These are phyloP conservation scores for Corythornis vintsioides DNA, from an alignment of 2,113 vertebrate species.

Conservation along the genomic window DNA sequence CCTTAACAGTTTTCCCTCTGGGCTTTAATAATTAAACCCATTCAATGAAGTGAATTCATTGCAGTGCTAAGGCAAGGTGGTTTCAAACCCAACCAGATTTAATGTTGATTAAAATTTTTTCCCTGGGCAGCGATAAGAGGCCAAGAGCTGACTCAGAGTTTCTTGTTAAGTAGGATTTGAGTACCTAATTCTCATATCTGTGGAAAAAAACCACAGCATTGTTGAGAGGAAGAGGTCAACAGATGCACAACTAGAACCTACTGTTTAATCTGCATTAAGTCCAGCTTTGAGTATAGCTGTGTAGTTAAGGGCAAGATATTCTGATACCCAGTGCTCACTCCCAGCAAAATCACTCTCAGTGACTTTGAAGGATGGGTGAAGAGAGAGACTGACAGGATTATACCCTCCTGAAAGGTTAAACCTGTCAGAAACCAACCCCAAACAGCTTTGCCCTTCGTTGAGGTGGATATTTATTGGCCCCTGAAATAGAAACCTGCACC, in stretches of 20 bases:
- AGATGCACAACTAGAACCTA: neutral
- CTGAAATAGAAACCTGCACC: neutral
- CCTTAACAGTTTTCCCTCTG: neutral
- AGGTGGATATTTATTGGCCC: neutral
- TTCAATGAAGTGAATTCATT: neutral
- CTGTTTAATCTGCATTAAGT: neutral
- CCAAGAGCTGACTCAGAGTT: neutral
- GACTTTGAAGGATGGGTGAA: neutral
- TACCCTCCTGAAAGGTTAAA: neutral
- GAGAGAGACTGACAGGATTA: neutral
- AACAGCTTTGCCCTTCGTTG: neutral
- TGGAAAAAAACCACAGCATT: neutral
- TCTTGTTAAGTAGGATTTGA: neutral
- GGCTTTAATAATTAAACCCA: slow-evolving; percentile 11
- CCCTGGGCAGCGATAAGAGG: neutral
- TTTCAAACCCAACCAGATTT: neutral
- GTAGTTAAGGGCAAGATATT: neutral
- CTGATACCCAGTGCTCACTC: neutral
- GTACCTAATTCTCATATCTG: neutral
- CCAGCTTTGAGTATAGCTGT: neutral
- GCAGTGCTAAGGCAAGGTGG: neutral
- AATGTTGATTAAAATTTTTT: neutral
- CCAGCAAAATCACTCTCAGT: neutral
- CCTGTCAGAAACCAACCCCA: neutral
- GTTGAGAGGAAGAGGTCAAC: neutral